A percentile compares a stretch with the other conserved stretches of the same genome.
Conservation (phyloP, 2,888 invertebrate genomes). For the Sesia bembeciformis region DNA sequence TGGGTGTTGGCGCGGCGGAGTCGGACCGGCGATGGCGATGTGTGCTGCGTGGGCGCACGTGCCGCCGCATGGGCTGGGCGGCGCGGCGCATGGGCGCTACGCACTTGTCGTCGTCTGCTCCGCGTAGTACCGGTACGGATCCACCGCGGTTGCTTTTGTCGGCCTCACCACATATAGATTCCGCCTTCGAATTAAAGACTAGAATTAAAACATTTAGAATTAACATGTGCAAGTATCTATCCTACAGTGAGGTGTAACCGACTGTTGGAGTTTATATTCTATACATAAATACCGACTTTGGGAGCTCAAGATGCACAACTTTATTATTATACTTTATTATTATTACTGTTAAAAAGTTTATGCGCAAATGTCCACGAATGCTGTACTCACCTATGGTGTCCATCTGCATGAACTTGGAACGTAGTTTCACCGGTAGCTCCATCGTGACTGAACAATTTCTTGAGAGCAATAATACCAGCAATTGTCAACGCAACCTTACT, state of each 20-base stretch:
- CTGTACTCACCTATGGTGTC: conserved; percentile 73
- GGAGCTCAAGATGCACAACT: no score
- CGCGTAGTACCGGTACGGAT: conserved; percentile 76
- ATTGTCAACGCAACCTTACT: conserved; percentile 83
- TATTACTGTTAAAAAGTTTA: no score
- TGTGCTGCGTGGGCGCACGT: conserved; percentile 7
- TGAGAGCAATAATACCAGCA: conserved; percentile 80
- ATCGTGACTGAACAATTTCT: conserved; percentile 82
- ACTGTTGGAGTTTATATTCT: no score
- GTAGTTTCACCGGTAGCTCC: conserved; percentile 75
- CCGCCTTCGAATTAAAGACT: conserved; percentile 76
- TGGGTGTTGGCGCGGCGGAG: conserved; percentile 33
- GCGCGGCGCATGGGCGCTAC: conserved; percentile 15
- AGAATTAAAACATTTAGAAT: conserved; percentile 58
- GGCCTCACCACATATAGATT: conserved; percentile 77
- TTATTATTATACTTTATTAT: no score
- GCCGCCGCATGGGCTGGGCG: conserved; percentile 24
- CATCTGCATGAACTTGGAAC: conserved; percentile 80
- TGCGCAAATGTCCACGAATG: no score
- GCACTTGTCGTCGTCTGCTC: conserved; percentile 44
- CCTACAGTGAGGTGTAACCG: no score
- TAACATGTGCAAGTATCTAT: conserved; percentile 16
- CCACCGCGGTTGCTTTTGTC: conserved; percentile 66
- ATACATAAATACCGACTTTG: no score
- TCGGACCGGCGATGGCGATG: conserved; percentile 4